Evolutionary conservation across 1,140 invertebrate genomes (phyloP).

Genomic region (Odontomachus brunneus): DNA sequence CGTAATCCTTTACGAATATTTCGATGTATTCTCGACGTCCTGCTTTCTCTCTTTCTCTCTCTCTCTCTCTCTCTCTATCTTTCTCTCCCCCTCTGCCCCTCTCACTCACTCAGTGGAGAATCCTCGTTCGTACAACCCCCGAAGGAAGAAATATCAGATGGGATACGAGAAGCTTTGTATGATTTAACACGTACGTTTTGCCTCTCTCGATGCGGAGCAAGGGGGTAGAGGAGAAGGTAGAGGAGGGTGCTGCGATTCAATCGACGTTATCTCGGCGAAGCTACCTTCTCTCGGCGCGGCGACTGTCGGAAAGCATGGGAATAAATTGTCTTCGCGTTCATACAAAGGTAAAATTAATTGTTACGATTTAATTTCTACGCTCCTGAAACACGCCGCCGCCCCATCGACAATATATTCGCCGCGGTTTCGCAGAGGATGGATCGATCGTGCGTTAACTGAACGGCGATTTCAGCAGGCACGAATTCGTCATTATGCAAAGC

Average conservation of each 20-base stretch:
- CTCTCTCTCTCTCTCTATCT: background rate
- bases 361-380: slow-evolving; percentile 46
- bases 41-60: background rate
- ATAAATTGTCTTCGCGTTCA: slow-evolving; percentile 41
- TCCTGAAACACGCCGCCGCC: background rate
- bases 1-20: slow-evolving; percentile 48
- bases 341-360: slow-evolving; percentile 49
- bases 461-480: slow-evolving; percentile 49
- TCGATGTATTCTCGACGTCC: background rate
- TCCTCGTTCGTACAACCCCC: background rate
- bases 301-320: slow-evolving; percentile 2
- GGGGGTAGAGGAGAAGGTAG: background rate
- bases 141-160: slow-evolving; percentile 46
- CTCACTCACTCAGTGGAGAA: background rate
- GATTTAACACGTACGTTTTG: slow-evolving; percentile 57
- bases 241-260: slow-evolving; percentile 15
- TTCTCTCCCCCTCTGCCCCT: background rate
- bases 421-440: background rate
- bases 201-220: slow-evolving; percentile 4
- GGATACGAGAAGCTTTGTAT: slow-evolving; percentile 39
- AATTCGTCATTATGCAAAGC: slow-evolving; percentile 62
- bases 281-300: slow-evolving; percentile 1
- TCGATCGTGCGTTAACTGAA: slow-evolving; percentile 54
- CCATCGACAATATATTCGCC: slow-evolving; percentile 31
- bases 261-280: slow-evolving; percentile 36